A percentile compares a stretch with the other conserved stretches of the same genome.
Evolutionary conservation across 2,797 vertebrate genomes (phyloP).

Genomic region (Thripadectes ignobilis): DNA sequence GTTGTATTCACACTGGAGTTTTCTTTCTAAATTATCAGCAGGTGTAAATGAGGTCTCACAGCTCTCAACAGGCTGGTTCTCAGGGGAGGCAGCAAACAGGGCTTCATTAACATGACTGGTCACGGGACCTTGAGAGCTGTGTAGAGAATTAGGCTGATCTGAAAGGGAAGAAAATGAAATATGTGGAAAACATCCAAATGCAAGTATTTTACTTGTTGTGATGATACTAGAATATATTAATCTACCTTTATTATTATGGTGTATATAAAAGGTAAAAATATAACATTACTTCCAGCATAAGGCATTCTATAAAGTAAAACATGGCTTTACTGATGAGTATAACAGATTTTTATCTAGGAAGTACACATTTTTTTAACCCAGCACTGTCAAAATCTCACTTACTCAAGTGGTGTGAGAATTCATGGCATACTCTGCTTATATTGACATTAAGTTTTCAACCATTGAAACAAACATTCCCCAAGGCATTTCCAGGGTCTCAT

Average conservation of each 20-base stretch:
- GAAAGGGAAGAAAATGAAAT: not conserved
- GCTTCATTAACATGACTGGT: conserved; percentile 81
- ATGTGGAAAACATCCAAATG: not conserved
- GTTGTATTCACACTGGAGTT: conserved; percentile 85
- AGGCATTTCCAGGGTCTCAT: not conserved
- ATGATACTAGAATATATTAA: not conserved
- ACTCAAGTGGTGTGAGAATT: not conserved
- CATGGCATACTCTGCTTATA: not conserved
- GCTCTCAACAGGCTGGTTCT: conserved; percentile 64
- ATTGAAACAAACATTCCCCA: not conserved
- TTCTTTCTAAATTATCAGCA: conserved; percentile 75
- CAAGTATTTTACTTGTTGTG: not conserved
- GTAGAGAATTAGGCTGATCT: conserved; percentile 85
- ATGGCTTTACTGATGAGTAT: not conserved
- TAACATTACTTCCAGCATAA: not conserved
- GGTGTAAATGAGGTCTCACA: conserved; percentile 44
- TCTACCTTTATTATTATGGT: not conserved
- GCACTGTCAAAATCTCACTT: not conserved
- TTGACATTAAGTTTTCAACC: not conserved
- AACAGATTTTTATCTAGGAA: not conserved
- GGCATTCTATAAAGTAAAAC: not conserved
- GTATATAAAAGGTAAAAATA: not conserved
- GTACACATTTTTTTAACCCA: not conserved
- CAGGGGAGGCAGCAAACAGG: conserved; percentile 29
- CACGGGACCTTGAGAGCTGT: conserved; percentile 80